Evolutionary conservation across 2,113 vertebrate species (phyloP), one percentile per base, ranked within the genome.

Genomic region (Ariopsis seemanni): DNA sequence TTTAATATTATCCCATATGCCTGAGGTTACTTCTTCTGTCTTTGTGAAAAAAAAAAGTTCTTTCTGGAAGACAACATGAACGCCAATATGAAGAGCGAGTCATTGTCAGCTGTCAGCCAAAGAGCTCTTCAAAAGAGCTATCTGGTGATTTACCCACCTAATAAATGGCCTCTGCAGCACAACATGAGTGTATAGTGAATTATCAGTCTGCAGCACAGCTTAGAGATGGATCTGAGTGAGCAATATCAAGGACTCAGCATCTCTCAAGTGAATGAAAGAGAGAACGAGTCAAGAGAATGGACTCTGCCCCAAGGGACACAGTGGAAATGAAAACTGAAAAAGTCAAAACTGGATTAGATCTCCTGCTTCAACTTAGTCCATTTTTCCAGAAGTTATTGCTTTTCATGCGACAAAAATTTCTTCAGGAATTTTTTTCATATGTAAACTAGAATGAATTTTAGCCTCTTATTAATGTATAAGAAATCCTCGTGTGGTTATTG

Each of bases 111-210:
- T 30, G 83, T 87, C 87, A 88, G 72, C 72, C 80, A 34, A 67
- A 69, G 74, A 55, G 74, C 75, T 3, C 85, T 75, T 92, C 82
- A 86, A 86, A 89, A 89, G 75, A 87, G 85, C n/a, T 25, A 42
- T 75, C 88, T 34, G 7, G 52, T 80, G 82, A 89, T 92, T 86
- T 82, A 85, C 75, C 75, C 63, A 58, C 42, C 55, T 87, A 79
- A 88, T 91, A 90, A 82, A 91, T 88, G 58, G 83, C 82, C 81
- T 88, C 83, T 84, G 81, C 48, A 80, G 86, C 62, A 62, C 84
- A 84, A 72, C 85, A 67, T 80, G 57, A 83, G 80, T 27, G 65
- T 52, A 34, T 63, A 86, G 57, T 63, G 84, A 83, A 74, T 83
- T 74, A 78, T 85, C 74, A 58, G 69, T 84, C 55, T 57, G 79